Percentiles rank a stretch among this genome's conserved stretches.
Evolutionary conservation across 2,888 invertebrate genomes (phyloP).

Genomic region (Brachyopa scutellaris): DNA sequence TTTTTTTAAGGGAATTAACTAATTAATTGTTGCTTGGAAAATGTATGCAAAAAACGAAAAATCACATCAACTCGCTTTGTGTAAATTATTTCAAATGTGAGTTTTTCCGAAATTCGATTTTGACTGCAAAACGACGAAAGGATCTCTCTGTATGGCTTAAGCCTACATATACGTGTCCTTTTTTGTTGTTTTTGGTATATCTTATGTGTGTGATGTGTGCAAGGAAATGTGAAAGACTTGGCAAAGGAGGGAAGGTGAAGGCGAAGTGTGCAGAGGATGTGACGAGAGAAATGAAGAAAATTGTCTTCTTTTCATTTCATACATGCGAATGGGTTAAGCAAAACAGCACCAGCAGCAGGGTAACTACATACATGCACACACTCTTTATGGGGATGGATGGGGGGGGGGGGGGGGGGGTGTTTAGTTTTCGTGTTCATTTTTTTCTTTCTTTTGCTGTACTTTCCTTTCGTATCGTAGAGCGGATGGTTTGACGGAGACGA

Average conservation of each 20-base stretch:
- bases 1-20: background rate
- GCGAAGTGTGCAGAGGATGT: background rate
- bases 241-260: background rate
- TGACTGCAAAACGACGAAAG: conserved; percentile 64
- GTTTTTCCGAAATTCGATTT: conserved; percentile 68
- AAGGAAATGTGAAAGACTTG: conserved; percentile 8
- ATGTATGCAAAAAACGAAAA: too few relatives aligned
- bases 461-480: background rate
- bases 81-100: conserved; percentile 57
- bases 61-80: conserved; percentile 44
- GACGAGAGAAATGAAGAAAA: conserved; percentile 61
- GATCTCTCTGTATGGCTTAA: conserved; percentile 51
- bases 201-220: conserved; percentile 53
- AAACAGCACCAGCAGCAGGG: background rate
- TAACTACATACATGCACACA: background rate
- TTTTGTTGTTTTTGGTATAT: conserved; percentile 39
- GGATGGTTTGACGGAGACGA: background rate
- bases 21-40: background rate
- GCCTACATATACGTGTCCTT: conserved; percentile 55
- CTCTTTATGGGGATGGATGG: background rate
- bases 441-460: conserved; percentile 4
- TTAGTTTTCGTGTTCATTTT: conserved; percentile 41
- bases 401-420: background rate
- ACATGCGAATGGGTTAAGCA: conserved; percentile 36
- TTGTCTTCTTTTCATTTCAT: conserved; percentile 62